Base-by-base conservation (phyloP, 2,113 vertebrate genomes). In the Hypanus sabinus region DNA sequence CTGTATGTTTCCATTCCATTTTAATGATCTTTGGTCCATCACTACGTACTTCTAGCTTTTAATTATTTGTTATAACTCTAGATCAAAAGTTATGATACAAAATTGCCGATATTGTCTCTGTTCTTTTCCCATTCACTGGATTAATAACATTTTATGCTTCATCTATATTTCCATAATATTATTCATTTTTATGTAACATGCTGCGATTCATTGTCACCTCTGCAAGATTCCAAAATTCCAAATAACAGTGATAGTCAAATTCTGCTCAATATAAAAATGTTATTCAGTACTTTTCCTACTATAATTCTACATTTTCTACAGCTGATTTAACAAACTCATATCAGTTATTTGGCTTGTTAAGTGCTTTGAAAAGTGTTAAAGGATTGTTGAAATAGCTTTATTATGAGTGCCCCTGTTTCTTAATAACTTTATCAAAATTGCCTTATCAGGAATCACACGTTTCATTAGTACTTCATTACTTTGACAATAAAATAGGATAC, bases 371-470 rank as follows among this genome's bases (percentile, higher is more conserved):
- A 90, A 90, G 60, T 65, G 30, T 90, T 90, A 90, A 68, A 90
- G 85, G 60, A 90, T 90, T 68, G 65, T 90, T 90, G 85, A 14
- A 33, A n/a, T 90, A 33, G 85, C 33, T 65, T 30, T 65, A n/a
- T 33, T 90, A 90, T 65, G 85, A 90, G 5, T 14, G 57, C 57
- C 60, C 46, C 83, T 87, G 30, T 88, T 87, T 88, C 27, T 62
- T 62, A 88, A 62, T 62, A 88, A 62, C 83, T n/a, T 55, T 88
- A n/a, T 88, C 76, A 68, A 90, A 90, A 90, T 87, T 90, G 85
- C 30, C 62, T 90, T 90, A 60, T 90, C 60, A 33, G 85, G n/a
- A 90, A 90, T 90, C n/a, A 65, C n/a, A 88, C 57, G 11, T 88
- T 88, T 62, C 55, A 60, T 88, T 88, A 88, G 83, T 55, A 88